Percentiles rank a stretch among this genome's conserved stretches.
Evolutionary conservation across 2,888 invertebrate species (phyloP).

Genomic region (Barypeithes pellucidus): DNA sequence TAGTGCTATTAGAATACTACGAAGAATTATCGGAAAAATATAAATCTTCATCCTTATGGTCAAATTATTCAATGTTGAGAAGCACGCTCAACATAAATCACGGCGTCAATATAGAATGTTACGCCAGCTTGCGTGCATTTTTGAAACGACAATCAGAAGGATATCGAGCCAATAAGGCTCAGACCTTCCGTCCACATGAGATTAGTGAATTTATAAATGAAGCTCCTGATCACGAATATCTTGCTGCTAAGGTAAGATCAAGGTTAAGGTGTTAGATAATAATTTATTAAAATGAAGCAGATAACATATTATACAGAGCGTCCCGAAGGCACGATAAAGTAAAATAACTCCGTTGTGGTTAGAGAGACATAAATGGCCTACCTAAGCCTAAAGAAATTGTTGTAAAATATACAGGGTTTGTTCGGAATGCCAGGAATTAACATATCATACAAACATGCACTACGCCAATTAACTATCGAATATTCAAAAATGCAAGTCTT

Average conservation of each 20-base stretch:
- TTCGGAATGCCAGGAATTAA: no score
- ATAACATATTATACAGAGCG: no score
- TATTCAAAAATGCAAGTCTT: no score
- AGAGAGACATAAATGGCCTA: no score
- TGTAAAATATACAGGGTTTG: no score
- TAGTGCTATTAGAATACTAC: constrained; percentile 55
- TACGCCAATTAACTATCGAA: no score
- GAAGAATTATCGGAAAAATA: constrained; percentile 46
- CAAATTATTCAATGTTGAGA: constrained; percentile 32
- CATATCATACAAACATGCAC: no score
- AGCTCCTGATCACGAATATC: constrained; percentile 50
- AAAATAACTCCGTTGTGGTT: no score
- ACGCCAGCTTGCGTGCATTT: constrained; percentile 53
- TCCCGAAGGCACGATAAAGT: no score
- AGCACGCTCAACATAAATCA: constrained; percentile 22
- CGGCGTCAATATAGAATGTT: constrained; percentile 49
- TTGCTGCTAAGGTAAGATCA: constrained; percentile 52
- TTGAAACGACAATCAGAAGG: constrained; percentile 59
- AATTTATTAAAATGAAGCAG: no score
- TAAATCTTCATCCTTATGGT: constrained; percentile 27
- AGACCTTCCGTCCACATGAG: constrained; percentile 59
- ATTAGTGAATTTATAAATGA: constrained; percentile 44
- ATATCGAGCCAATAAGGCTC: constrained; percentile 60
- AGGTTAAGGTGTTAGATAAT: no score
- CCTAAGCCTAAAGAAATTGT: no score